These are phyloP conservation scores for Psittacula derbiana DNA, from an alignment of 2,797 vertebrate genomes.

Conservation along the genomic window DNA sequence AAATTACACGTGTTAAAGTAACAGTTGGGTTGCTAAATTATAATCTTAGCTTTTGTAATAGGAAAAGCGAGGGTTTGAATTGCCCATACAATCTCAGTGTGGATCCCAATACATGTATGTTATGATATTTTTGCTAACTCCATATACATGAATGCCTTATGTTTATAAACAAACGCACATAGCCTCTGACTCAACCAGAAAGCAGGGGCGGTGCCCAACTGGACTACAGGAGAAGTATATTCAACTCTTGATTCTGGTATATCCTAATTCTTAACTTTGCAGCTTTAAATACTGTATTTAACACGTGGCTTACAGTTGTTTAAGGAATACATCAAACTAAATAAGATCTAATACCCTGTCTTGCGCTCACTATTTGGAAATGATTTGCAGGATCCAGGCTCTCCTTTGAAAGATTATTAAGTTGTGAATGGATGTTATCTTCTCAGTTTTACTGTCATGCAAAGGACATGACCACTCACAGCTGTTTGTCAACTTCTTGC, in stretches of 20 bases:
- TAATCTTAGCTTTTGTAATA: constrained; percentile 3
- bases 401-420: background rate
- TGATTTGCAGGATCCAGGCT: background rate
- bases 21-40: constrained; percentile 10
- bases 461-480: background rate
- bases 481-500: background rate
- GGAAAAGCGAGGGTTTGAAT: background rate
- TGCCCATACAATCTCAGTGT: background rate
- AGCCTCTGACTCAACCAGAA: background rate
- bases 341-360: background rate
- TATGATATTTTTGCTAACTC: background rate
- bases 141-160: background rate
- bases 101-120: background rate
- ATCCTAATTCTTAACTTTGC: background rate
- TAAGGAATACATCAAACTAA: background rate
- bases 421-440: background rate
- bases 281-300: background rate
- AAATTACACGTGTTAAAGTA: background rate
- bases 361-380: background rate
- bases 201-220: background rate
- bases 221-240: background rate
- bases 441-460: background rate
- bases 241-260: background rate
- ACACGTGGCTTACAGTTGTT: background rate
- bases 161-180: background rate